Evolutionary conservation across 2,797 vertebrate species (phyloP).

Genomic region (Chelon labrosus): DNA sequence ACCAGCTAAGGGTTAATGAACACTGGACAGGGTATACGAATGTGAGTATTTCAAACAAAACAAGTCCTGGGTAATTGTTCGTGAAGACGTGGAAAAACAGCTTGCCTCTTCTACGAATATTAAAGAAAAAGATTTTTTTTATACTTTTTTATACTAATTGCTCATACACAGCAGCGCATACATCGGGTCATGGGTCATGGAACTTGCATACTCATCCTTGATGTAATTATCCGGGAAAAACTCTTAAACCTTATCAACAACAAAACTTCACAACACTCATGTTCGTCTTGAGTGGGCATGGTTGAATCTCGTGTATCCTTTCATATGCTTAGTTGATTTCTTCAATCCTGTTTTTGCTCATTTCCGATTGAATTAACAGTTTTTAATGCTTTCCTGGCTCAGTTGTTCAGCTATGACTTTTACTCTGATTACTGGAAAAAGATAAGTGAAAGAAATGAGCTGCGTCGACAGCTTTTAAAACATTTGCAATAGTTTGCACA

Average conservation of each 20-base stretch:
- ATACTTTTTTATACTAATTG: too few relatives aligned
- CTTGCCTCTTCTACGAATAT: too few relatives aligned
- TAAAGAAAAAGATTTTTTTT: too few relatives aligned
- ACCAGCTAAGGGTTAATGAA: background rate
- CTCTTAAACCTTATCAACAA: too few relatives aligned
- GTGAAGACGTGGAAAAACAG: background rate
- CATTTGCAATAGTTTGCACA: background rate
- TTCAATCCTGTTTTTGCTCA: background rate
- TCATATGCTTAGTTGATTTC: background rate
- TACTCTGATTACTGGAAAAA: background rate
- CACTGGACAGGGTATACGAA: background rate
- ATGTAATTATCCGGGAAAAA: too few relatives aligned
- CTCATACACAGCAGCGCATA: too few relatives aligned
- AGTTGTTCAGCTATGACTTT: background rate
- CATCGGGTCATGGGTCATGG: too few relatives aligned
- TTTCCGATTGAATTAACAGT: slow-evolving; percentile 1
- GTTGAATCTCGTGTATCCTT: background rate
- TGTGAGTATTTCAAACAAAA: background rate
- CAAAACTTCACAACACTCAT: background rate
- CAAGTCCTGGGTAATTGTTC: background rate
- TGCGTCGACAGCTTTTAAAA: background rate
- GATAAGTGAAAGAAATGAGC: background rate
- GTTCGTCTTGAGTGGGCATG: background rate
- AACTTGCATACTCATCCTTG: too few relatives aligned
- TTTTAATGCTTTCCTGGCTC: background rate